These are phyloP conservation scores for Pseudonaja textilis DNA, from an alignment of 2,113 vertebrate species.

Conservation along the genomic window DNA sequence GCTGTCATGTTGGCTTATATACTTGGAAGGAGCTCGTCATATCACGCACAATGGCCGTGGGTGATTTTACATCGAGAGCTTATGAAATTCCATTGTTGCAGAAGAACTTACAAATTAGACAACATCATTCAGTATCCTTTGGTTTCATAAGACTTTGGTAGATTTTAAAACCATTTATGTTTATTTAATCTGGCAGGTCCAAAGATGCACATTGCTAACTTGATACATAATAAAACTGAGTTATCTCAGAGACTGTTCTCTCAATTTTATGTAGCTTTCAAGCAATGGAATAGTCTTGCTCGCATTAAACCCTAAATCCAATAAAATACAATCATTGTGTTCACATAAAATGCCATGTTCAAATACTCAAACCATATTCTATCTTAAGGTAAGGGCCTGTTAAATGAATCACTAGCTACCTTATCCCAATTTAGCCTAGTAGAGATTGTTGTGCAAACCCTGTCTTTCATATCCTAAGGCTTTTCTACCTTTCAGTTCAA, in stretches of 20 bases:
- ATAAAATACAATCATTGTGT: neutral
- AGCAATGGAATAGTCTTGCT: neutral
- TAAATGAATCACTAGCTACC: neutral
- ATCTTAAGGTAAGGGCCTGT: neutral
- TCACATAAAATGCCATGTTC: neutral
- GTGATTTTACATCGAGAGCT: neutral
- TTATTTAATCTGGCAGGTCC: neutral
- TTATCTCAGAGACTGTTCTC: neutral
- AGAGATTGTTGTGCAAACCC: neutral
- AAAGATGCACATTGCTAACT: neutral
- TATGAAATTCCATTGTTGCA: neutral
- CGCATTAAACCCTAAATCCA: neutral
- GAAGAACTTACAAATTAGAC: neutral
- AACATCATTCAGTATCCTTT: neutral
- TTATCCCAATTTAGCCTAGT: neutral
- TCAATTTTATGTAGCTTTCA: neutral
- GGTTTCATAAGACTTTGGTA: neutral
- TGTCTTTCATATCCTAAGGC: neutral
- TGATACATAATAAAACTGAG: neutral
- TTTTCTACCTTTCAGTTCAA: neutral
- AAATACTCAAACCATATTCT: neutral
- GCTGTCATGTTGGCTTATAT: neutral
- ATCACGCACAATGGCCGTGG: neutral
- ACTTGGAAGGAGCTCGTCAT: neutral
- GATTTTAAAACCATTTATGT: neutral